A percentile compares a stretch with the other conserved stretches of the same genome.
Conservation (phyloP, 2,888 invertebrate species). For the Ashinkailepas kermadecensis region DNA sequence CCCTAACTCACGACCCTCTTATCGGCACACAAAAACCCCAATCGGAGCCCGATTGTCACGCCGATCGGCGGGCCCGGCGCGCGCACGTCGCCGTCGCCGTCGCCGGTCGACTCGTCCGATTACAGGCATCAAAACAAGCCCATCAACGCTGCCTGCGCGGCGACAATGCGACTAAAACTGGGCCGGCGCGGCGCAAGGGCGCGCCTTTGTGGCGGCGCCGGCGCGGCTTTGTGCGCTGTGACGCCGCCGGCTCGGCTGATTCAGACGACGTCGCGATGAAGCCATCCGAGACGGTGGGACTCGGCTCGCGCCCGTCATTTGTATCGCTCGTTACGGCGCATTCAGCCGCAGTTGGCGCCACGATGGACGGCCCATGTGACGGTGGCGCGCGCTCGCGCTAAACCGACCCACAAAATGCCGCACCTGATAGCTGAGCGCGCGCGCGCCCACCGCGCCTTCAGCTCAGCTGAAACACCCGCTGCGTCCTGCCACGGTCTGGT, state of each 20-base stretch:
- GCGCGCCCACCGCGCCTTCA: neutral
- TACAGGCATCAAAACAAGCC: slow-evolving; percentile 12
- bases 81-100: neutral
- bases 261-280: neutral
- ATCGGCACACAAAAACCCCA: neutral
- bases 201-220: neutral
- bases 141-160: neutral
- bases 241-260: neutral
- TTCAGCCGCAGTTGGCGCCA: neutral
- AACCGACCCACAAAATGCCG: neutral
- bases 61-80: neutral
- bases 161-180: neutral
- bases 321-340: slow-evolving; percentile 4
- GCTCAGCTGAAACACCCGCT: too few relatives aligned
- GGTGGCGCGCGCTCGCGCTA: neutral
- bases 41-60: neutral
- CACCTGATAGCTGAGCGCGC: neutral
- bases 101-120: neutral
- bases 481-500: too few relatives aligned
- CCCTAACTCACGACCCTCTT: neutral
- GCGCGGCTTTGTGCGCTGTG: neutral
- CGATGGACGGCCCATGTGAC: neutral
- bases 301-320: slow-evolving; percentile 8
- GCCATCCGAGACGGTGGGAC: slow-evolving; percentile 6
- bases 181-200: neutral